Percentiles rank a stretch among this genome's conserved stretches.
Evolutionary conservation across 1,140 invertebrate genomes (phyloP).

Genomic region (Rhizoglyphus robini): DNA sequence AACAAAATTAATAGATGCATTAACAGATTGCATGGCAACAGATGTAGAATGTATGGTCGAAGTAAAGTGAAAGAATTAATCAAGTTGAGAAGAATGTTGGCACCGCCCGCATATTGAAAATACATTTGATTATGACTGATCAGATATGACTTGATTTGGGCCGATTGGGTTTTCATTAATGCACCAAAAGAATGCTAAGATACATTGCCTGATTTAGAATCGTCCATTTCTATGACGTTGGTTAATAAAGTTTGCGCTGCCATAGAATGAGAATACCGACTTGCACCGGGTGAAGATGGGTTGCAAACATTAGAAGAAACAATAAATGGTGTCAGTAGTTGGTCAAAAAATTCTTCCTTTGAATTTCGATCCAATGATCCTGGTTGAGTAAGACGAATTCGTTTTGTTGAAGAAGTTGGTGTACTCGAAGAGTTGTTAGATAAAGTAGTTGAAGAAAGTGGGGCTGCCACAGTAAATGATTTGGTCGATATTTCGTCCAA

Average conservation of each 20-base stretch:
- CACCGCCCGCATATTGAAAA: slow-evolving; percentile 56
- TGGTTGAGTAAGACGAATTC: slow-evolving; percentile 8
- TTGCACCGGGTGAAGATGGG: neutral
- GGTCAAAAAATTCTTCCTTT: slow-evolving; percentile 14
- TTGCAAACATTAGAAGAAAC: neutral
- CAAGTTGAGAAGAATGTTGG: slow-evolving; percentile 59
- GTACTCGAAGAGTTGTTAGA: neutral
- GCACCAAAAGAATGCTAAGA: neutral
- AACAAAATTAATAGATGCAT: slow-evolving; percentile 43
- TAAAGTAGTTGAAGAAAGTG: neutral
- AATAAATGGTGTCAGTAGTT: slow-evolving; percentile 15
- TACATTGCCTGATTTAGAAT: neutral
- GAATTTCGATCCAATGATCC: slow-evolving; percentile 4
- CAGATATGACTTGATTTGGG: slow-evolving; percentile 30
- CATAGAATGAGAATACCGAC: neutral
- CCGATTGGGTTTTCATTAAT: neutral
- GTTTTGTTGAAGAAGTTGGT: slow-evolving; percentile 1
- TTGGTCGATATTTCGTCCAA: no score
- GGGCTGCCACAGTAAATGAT: no score
- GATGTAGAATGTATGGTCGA: slow-evolving; percentile 53
- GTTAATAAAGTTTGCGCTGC: no score
- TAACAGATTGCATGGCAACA: slow-evolving; percentile 43
- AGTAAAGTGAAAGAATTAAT: slow-evolving; percentile 59
- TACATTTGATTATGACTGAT: slow-evolving; percentile 43
- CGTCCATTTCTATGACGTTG: neutral